phyloP scores from a whole-genome alignment of 35 echinoderm and acorn worm species.

The Apostichopus japonicus region DNA sequence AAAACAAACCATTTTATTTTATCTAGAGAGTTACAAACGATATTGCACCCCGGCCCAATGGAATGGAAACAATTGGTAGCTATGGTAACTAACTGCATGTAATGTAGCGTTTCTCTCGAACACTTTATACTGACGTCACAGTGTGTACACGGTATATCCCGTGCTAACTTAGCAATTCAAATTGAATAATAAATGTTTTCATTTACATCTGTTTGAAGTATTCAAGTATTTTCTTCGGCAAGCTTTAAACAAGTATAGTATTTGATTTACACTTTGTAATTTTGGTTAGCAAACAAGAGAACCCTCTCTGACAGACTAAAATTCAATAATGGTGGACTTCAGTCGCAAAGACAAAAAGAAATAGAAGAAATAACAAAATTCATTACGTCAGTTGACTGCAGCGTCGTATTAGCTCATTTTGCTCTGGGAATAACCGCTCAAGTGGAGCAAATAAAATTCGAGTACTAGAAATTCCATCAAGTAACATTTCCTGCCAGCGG shows the following conservation, averaged over 20 bases:
- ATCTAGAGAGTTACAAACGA: too few relatives aligned
- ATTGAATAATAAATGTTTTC: neutral
- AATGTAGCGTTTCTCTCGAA: too few relatives aligned
- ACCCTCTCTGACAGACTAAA: neutral
- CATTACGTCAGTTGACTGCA: constrained; percentile 9
- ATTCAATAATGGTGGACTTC: constrained; percentile 14
- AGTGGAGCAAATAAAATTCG: constrained; percentile 55
- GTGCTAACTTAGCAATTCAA: too few relatives aligned
- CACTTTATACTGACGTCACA: too few relatives aligned
- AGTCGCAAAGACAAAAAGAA: neutral
- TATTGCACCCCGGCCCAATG: too few relatives aligned
- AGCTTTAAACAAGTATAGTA: neutral
- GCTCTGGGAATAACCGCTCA: constrained; percentile 44
- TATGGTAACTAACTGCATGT: too few relatives aligned
- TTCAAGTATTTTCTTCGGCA: neutral
- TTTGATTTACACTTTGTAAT: constrained; percentile 10
- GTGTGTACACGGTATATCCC: too few relatives aligned
- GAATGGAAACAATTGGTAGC: too few relatives aligned
- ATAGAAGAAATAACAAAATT: constrained; percentile 11
- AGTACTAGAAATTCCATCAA: constrained; percentile 52
- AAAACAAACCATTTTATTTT: too few relatives aligned
- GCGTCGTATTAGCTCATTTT: constrained; percentile 17
- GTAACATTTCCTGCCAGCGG: constrained; percentile 47
- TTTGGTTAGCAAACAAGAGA: constrained; percentile 17
- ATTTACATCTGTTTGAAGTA: neutral